Evolutionary conservation across 2,113 vertebrate genomes (phyloP), one percentile per base, ranked within the genome.

Genomic region (Orthonyx spaldingii): DNA sequence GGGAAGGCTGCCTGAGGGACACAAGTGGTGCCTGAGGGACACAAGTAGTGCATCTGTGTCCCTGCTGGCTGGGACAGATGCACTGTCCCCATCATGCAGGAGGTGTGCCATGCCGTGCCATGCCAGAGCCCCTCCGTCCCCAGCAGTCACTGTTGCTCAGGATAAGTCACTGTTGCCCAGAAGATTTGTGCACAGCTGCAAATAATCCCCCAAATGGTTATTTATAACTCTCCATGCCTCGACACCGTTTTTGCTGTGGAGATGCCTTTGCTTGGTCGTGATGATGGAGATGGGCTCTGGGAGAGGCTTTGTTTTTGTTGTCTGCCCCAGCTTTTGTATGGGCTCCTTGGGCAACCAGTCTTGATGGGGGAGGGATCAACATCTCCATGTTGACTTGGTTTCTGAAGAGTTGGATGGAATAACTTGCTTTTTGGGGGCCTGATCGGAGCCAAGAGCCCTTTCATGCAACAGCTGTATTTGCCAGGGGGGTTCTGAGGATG

Each of bases 311-410:
- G 2, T 5, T 35, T 63, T 3, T 4, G 35, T 15, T 7, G 23
- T 22, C 47, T 44, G 89, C 27, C 55, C 47, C 61, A 21, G 53
- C 7, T 5, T 41, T 5, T 41, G 21, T 3, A 2, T 4, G 37
- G 24, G 30, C 32, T 52, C 61, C 60, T 70, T 57, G 61, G 69
- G 44, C 39, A 32, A 1, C 11, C 28, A 42, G n/a, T 16, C 33
- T 13, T 26, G 15, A 3, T 8, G 11, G 39, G 18, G 42, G 26
- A 26, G 35, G 27, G 14, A 24, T 28, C 18, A 10, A 18, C 10
- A 7, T 10, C 39, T 57, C 49, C 3, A 0, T 3, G 15, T 16
- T 69, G 3, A 0, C 27, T 17, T 11, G 6, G 65, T 37, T 56
- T 64, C 61, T 68, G 69, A 22, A 12, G 50, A 19, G 30, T 3